Evolutionary conservation across 1,140 invertebrate species (phyloP).

Genomic region (Lethrus apterus): DNA sequence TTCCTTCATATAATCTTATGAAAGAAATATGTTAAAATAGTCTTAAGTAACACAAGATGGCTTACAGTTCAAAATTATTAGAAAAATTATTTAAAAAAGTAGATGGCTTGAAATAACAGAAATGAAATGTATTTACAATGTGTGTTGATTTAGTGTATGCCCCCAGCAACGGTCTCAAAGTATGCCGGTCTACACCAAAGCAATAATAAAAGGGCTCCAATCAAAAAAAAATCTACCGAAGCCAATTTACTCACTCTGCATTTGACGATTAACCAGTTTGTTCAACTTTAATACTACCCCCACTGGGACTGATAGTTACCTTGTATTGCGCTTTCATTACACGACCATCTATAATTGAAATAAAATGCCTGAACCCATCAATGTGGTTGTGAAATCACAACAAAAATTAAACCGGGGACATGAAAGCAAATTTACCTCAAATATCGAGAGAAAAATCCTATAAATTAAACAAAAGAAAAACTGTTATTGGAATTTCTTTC

Average conservation of each 20-base stretch:
- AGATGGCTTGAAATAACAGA: too few relatives aligned
- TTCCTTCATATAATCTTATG: too few relatives aligned
- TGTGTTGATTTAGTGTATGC: neutral
- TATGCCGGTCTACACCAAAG: constrained; percentile 9
- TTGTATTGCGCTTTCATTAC: constrained; percentile 35
- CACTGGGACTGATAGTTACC: constrained; percentile 28
- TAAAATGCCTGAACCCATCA: too few relatives aligned
- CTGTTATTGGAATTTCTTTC: neutral
- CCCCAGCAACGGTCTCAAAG: constrained; percentile 11
- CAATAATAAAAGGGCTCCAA: too few relatives aligned
- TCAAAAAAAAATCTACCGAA: constrained; percentile 6
- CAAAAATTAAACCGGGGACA: too few relatives aligned
- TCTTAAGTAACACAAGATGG: too few relatives aligned
- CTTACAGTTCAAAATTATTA: too few relatives aligned
- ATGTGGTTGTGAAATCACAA: too few relatives aligned
- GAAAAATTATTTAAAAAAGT: too few relatives aligned
- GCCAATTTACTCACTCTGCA: constrained; percentile 10
- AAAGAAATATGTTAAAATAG: too few relatives aligned
- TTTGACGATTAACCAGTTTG: constrained; percentile 25
- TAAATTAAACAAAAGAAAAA: constrained; percentile 5
- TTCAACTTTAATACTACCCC: constrained; percentile 30
- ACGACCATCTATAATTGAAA: constrained; percentile 32
- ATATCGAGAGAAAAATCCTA: too few relatives aligned
- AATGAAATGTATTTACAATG: neutral
- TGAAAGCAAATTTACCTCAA: neutral